Percentiles rank a stretch among this genome's conserved stretches.
Evolutionary conservation across 92 coral and sea anemone genomes (phyloP).

Genomic region (Epizoanthus illoricatus): DNA sequence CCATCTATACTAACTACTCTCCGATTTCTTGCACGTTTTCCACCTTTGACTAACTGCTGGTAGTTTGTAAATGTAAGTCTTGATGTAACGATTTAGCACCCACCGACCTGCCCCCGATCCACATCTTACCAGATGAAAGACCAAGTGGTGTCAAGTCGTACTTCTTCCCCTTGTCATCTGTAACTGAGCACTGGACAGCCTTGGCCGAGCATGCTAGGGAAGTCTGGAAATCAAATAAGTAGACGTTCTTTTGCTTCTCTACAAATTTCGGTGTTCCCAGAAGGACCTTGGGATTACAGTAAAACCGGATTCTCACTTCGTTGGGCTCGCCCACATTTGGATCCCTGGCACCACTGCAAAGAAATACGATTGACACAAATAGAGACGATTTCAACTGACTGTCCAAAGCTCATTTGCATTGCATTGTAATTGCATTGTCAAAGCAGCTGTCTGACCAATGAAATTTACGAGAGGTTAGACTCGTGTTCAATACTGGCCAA

Average conservation of each 20-base stretch:
- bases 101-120: too few species aligned
- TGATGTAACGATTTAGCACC: too few species aligned
- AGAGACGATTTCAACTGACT: too few species aligned
- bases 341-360: conserved; percentile 74
- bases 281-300: conserved; percentile 68
- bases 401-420: too few species aligned
- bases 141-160: conserved; percentile 83
- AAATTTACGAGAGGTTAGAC: too few species aligned
- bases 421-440: too few species aligned
- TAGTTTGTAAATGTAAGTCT: background rate
- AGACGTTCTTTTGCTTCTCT: conserved; percentile 60
- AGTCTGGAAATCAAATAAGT: conserved; percentile 77
- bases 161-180: conserved; percentile 23
- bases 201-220: conserved; percentile 78
- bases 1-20: too few species aligned
- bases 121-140: conserved; percentile 60
- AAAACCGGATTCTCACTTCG: conserved; percentile 71
- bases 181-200: conserved; percentile 74
- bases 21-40: too few species aligned
- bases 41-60: too few species aligned
- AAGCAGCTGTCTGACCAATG: too few species aligned
- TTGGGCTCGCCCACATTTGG: conserved; percentile 59
- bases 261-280: conserved; percentile 67
- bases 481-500: too few species aligned
- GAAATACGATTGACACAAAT: background rate